These are phyloP conservation scores for Philereme transversata DNA, from an alignment of 2,888 invertebrate species.

Conservation along the genomic window DNA sequence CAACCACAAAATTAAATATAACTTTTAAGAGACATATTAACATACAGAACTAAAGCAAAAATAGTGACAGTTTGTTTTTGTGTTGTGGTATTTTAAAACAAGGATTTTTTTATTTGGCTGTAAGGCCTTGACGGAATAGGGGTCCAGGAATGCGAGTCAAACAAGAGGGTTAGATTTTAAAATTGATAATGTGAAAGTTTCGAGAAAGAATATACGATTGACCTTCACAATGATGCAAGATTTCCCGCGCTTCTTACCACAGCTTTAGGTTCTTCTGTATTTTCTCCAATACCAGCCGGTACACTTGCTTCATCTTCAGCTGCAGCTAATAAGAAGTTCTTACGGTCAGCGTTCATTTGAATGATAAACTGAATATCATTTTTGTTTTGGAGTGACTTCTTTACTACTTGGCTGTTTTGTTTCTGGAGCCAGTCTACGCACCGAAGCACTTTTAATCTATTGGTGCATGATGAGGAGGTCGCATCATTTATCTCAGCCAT, in stretches of 20 bases:
- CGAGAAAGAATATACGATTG: not conserved
- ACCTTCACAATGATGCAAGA: not conserved
- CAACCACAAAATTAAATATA: no score
- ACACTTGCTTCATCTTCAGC: slow-evolving; percentile 72
- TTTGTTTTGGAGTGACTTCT: slow-evolving; percentile 64
- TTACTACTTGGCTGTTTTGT: slow-evolving; percentile 64
- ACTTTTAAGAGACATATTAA: no score
- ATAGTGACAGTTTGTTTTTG: no score
- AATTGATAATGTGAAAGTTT: not conserved
- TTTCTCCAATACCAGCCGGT: slow-evolving; percentile 65
- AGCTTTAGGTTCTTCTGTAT: slow-evolving; percentile 52
- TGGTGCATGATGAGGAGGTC: slow-evolving; percentile 15
- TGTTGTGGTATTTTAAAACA: no score
- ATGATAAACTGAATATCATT: slow-evolving; percentile 75
- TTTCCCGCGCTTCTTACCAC: slow-evolving; percentile 55
- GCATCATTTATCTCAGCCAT: slow-evolving; percentile 24
- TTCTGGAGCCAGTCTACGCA: slow-evolving; percentile 73
- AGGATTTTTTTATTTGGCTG: no score
- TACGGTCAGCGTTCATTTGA: slow-evolving; percentile 67
- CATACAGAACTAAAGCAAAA: no score
- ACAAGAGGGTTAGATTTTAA: no score
- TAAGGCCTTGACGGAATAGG: no score
- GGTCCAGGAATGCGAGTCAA: no score
- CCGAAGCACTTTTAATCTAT: slow-evolving; percentile 52
- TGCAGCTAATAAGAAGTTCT: slow-evolving; percentile 62